These are phyloP conservation scores for Melipona beecheii DNA, from an alignment of 2,888 invertebrate genomes.

Conservation along the genomic window DNA sequence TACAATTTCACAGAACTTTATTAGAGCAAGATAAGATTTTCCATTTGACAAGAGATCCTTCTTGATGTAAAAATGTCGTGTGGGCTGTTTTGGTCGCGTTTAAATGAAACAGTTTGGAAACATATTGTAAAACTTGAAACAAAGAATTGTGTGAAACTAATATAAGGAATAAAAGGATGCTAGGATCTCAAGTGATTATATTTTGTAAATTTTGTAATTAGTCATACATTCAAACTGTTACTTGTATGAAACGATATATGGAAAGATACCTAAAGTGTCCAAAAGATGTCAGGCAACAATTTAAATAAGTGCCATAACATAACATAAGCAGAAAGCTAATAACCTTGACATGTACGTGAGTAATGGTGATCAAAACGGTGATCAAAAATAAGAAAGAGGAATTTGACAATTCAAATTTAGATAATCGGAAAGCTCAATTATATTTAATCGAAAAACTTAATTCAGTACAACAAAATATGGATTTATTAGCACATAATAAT, in stretches of 20 bases:
- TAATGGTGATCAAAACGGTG: constrained; percentile 68
- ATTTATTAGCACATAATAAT: constrained; percentile 55
- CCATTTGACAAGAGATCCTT: too few relatives aligned
- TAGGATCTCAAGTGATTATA: constrained; percentile 77
- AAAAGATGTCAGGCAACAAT: constrained; percentile 74
- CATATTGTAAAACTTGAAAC: constrained; percentile 19
- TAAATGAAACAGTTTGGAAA: not conserved
- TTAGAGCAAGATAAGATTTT: too few relatives aligned
- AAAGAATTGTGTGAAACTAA: constrained; percentile 79
- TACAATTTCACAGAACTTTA: too few relatives aligned
- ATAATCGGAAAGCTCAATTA: constrained; percentile 69
- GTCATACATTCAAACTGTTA: constrained; percentile 80
- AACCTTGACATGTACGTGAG: constrained; percentile 60
- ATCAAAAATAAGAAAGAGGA: constrained; percentile 62
- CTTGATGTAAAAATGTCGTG: too few relatives aligned
- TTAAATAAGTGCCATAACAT: constrained; percentile 65
- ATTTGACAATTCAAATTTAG: not conserved
- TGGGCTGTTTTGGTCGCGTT: too few relatives aligned
- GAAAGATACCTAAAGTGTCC: constrained; percentile 78
- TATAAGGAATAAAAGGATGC: constrained; percentile 76
- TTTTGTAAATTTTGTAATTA: constrained; percentile 80
- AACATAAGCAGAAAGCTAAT: constrained; percentile 68
- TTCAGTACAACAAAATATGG: constrained; percentile 49
- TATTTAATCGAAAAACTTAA: constrained; percentile 37
- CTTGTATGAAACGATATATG: constrained; percentile 78